These are phyloP conservation scores for Ligdia adustata DNA, from an alignment of 2,888 invertebrate species.

Conservation along the genomic window DNA sequence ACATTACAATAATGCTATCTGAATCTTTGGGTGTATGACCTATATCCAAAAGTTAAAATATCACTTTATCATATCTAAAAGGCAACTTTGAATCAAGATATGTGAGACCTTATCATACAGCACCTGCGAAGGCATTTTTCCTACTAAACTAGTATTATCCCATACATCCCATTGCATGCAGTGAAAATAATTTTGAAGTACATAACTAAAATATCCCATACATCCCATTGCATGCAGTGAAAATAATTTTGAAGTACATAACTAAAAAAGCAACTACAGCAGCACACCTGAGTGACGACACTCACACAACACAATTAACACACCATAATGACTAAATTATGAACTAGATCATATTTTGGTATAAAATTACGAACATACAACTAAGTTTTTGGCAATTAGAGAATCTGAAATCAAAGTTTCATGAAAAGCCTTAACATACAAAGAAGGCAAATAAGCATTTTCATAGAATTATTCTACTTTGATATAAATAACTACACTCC, in stretches of 20 bases:
- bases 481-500: slow-evolving; percentile 35
- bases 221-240: slow-evolving; percentile 73
- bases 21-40: slow-evolving; percentile 74
- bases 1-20: slow-evolving; percentile 67
- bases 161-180: slow-evolving; percentile 79
- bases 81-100: slow-evolving; percentile 82
- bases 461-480: slow-evolving; percentile 35
- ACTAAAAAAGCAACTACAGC: slow-evolving; percentile 75
- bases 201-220: slow-evolving; percentile 67
- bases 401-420: slow-evolving; percentile 69
- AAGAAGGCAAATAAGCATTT: slow-evolving; percentile 32
- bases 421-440: slow-evolving; percentile 51
- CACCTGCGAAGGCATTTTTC: slow-evolving; percentile 76
- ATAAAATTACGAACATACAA: slow-evolving; percentile 74
- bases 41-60: slow-evolving; percentile 70
- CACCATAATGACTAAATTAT: slow-evolving; percentile 82
- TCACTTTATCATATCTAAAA: slow-evolving; percentile 81
- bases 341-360: slow-evolving; percentile 81
- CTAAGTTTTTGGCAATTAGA: slow-evolving; percentile 83
- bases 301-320: slow-evolving; percentile 77
- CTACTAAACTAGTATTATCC: slow-evolving; percentile 61
- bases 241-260: slow-evolving; percentile 58
- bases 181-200: slow-evolving; percentile 54
- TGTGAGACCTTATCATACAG: slow-evolving; percentile 77
- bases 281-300: slow-evolving; percentile 73